phyloP scores from a whole-genome alignment of 2,113 vertebrate genomes.

The Microtus montanus region DNA sequence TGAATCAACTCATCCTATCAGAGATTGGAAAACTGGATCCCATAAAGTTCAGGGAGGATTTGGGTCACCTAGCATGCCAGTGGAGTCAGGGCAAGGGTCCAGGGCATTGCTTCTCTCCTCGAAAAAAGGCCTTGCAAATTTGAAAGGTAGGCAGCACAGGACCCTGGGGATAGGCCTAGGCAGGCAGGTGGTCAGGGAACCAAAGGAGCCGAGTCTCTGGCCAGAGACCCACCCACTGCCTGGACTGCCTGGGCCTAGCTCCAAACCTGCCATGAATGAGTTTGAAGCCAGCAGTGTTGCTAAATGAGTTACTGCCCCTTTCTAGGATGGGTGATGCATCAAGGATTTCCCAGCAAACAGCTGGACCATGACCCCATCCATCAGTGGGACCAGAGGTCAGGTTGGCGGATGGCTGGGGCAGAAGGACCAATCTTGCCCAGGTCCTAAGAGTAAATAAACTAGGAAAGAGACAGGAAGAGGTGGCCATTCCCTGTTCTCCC shows the following conservation, averaged over 20 bases:
- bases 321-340: no score
- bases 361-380: background rate
- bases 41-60: background rate
- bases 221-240: background rate
- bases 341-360: background rate
- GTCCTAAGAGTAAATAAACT: background rate
- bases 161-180: background rate
- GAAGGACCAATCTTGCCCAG: background rate
- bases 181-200: background rate
- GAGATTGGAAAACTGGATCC: background rate
- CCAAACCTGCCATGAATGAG: background rate
- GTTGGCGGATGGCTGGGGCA: background rate
- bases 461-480: background rate
- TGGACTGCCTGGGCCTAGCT: no score
- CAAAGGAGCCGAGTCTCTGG: background rate
- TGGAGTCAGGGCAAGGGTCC: background rate
- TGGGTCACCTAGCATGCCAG: background rate
- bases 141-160: background rate
- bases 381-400: background rate
- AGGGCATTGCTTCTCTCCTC: background rate
- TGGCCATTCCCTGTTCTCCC: background rate
- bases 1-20: background rate
- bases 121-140: background rate
- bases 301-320: background rate
- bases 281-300: background rate